Base-by-base conservation (phyloP, 2,797 vertebrate species). In the Propithecus perrieri region DNA sequence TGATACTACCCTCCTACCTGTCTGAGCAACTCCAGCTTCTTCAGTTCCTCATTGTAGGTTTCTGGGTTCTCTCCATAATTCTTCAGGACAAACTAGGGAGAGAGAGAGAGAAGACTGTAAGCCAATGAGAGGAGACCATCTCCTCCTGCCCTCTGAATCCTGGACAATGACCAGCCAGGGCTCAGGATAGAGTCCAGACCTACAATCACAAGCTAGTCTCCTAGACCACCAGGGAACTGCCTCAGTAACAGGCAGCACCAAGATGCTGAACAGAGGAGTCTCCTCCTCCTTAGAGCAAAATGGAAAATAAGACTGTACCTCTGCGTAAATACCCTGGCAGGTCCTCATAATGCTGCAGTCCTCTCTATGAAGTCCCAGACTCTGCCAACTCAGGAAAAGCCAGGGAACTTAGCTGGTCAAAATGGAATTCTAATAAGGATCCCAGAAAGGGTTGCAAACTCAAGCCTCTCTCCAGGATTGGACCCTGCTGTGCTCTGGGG, bases 41-140 rank as follows among this genome's bases (percentile, higher is more conserved):
- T 99, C 97, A 99, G 97, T 96, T 99, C 99, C 96, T 99, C 99
- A 0, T 99, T 99, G 98, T 99, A 99, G 97, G 98, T 99, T 98
- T 99, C 99, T 0, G 99, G 99, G 98, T 99, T 99, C 98, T 99
- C 99, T 1, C 99, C 99, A 7, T 99, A 99, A 97, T 99, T 99
- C 98, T 99, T 99, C 96, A 99, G 97, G 76, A 99, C 99, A 97
- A 99, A 99, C 99, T 99, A 96, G 5, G 63, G 3, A 28, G 50
- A 48, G 30, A 15, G 61, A 63, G 10, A 63, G 5, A 63, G 5
- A 15, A 9, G 2, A 26, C 0, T 0, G 18, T 55, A 28, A 48
- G 7, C 1, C 4, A 18, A 10, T 3, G 65, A 38, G 3, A 46
- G 1, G 48, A 50, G 26, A 33, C 12, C 26, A 61, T 38, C 35